phyloP scores from a whole-genome alignment of 2,113 vertebrate species.

The Crotophaga sulcirostris region DNA sequence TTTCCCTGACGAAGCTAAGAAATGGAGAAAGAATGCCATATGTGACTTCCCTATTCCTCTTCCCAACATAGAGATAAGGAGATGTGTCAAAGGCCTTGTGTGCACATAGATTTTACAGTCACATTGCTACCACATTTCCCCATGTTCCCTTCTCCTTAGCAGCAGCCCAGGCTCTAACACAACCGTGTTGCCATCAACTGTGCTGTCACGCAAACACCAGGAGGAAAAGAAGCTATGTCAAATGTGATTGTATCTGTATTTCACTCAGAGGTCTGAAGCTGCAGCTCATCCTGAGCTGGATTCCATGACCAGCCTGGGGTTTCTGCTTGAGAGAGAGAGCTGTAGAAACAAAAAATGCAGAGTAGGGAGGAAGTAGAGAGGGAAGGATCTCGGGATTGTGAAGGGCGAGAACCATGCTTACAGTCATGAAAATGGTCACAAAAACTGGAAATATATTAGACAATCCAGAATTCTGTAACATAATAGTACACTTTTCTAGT shows the following conservation, averaged over 20 bases:
- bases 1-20: too few relatives aligned
- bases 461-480: slow-evolving; percentile 18
- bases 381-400: background rate
- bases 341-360: slow-evolving; percentile 10
- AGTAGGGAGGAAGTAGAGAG: background rate
- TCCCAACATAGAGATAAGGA: background rate
- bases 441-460: slow-evolving; percentile 33
- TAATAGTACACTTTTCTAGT: background rate
- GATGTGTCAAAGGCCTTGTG: background rate
- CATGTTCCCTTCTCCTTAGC: background rate
- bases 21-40: background rate
- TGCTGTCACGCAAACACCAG: background rate
- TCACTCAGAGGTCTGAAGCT: background rate
- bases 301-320: background rate
- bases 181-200: background rate
- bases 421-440: background rate
- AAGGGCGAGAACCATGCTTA: background rate
- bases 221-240: background rate
- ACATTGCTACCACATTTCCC: background rate
- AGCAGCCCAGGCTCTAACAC: background rate
- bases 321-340: background rate
- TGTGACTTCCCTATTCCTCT: background rate
- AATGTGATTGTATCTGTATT: slow-evolving; percentile 4
- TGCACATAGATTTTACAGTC: background rate
- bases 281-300: background rate